Percentiles rank a stretch among this genome's conserved stretches.
Evolutionary conservation across 2,888 invertebrate species (phyloP).

Genomic region (Magallana nippona): DNA sequence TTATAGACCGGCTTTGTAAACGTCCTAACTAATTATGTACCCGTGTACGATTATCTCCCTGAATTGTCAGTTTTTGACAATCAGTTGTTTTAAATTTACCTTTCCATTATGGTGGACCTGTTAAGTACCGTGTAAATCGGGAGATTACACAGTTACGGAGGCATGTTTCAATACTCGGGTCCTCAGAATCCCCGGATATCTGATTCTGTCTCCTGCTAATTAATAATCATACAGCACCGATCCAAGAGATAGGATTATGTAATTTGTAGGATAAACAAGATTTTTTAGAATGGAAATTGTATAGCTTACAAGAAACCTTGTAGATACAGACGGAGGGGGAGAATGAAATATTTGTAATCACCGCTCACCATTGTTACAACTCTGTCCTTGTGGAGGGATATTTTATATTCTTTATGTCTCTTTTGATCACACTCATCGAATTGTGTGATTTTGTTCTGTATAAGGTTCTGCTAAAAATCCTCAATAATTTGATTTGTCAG

Average conservation of each 20-base stretch:
- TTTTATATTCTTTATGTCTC: constrained; percentile 16
- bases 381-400: constrained; percentile 8
- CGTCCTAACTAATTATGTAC: constrained; percentile 27
- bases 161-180: constrained; percentile 10
- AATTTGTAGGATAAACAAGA: constrained; percentile 30
- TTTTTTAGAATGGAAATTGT: not conserved
- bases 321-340: not conserved
- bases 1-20: constrained; percentile 14
- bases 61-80: constrained; percentile 25
- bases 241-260: constrained; percentile 4
- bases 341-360: constrained; percentile 3
- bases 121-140: constrained; percentile 21
- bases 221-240: not conserved
- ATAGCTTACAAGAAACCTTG: constrained; percentile 17
- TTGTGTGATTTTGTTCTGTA: not conserved
- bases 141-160: constrained; percentile 22
- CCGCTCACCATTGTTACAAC: not conserved
- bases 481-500: constrained; percentile 9
- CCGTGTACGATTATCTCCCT: not conserved
- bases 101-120: constrained; percentile 13
- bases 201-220: not conserved
- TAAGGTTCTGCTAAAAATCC: constrained; percentile 7
- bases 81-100: constrained; percentile 37
- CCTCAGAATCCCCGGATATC: not conserved
- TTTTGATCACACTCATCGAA: not conserved